Evolutionary conservation across 2,888 invertebrate genomes (phyloP), one percentile per base, ranked within the genome.

Genomic region (Orchestes rusci): DNA sequence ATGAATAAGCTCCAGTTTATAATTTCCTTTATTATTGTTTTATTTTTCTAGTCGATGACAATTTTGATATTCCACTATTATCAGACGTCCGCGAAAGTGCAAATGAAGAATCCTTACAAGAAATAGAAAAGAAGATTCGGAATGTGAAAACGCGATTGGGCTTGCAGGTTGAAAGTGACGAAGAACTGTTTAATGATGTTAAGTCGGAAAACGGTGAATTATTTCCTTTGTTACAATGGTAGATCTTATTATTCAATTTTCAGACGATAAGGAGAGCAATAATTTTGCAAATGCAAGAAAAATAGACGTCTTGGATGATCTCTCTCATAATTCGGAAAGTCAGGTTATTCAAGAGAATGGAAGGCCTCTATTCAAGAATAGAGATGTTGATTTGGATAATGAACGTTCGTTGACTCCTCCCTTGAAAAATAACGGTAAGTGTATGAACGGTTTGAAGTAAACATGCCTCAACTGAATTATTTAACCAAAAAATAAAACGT

Each of bases 41-140:
- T 34, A 18, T 1, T 33, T n/a, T 40, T 40, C 33, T 15, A 42
- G 45, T 19, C 10, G 53, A 64, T 45, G 67, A 70, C 52, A 65
- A 64, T 30, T 73, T 73, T 54, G 72, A 75, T 61, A 70, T 71
- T 51, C 71, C 73, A 15, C 68, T 69, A 33, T 64, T 72, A 30
- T 67, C 70, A 5, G 72, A 74, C 61, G 65, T 70, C 5, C 63
- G 63, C 53, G 54, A 57, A 19, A 45, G 30, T 18, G 65, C 65
- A 23, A 74, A 71, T 54, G 67, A 73, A 27, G 68, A 68, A 8
- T 73, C 75, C 54, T 60, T 75, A 40, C 68, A 70, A 17, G 45
- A 43, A 3, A 37, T 50, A 16, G 81, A 82, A 67, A 75, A 73
- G 51, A 79, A 79, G 65, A 81, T 82, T 39, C 70, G 68, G 54